Conservation (phyloP, 2,888 invertebrate species). For the Andrena dorsata region DNA sequence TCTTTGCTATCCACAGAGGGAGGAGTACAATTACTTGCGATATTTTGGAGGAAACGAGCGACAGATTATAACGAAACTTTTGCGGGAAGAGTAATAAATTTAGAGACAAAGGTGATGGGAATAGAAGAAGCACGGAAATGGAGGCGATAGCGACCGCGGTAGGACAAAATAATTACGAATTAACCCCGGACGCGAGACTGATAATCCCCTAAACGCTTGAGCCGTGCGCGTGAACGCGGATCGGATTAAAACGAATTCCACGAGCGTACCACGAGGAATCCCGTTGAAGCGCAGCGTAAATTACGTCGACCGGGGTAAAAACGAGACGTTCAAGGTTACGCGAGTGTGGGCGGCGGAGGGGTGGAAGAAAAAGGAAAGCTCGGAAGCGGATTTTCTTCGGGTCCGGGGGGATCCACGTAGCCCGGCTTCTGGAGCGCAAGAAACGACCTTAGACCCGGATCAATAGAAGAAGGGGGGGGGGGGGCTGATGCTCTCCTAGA, state of each 20-base stretch:
- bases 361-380: slow-evolving; percentile 44
- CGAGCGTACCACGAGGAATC: slow-evolving; percentile 34
- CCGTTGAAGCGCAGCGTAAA: slow-evolving; percentile 46
- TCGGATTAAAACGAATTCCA: slow-evolving; percentile 14
- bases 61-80: too few relatives aligned
- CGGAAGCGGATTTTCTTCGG: slow-evolving; percentile 54
- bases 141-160: too few relatives aligned
- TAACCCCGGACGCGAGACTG: neutral
- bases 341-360: slow-evolving; percentile 4
- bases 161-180: neutral
- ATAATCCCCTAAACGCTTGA: neutral
- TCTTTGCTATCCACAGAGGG: too few relatives aligned
- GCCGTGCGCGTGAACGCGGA: neutral
- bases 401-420: slow-evolving; percentile 59
- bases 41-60: too few relatives aligned
- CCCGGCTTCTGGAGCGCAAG: slow-evolving; percentile 74
- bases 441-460: slow-evolving; percentile 82
- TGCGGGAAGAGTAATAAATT: too few relatives aligned
- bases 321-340: slow-evolving; percentile 67
- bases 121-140: too few relatives aligned
- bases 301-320: slow-evolving; percentile 35
- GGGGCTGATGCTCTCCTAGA: slow-evolving; percentile 72
- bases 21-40: too few relatives aligned
- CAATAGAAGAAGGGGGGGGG: slow-evolving; percentile 84
- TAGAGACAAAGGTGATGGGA: too few relatives aligned